Conservation (phyloP, 2,113 vertebrate species). For the Proterorhinus semilunaris region DNA sequence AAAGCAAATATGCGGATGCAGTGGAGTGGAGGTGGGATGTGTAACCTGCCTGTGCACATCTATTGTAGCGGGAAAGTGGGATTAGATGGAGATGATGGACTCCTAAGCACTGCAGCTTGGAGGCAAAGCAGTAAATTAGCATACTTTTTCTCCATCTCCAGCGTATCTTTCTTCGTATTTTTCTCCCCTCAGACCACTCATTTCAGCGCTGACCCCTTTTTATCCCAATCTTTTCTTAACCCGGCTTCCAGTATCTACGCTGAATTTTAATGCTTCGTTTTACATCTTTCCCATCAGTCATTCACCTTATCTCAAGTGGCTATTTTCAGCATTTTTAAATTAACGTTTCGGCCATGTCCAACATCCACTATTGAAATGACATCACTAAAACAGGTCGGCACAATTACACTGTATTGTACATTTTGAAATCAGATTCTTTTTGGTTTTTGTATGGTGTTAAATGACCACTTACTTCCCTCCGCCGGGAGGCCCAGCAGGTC, state of each 20-base stretch:
- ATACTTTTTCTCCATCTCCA: conserved; percentile 40
- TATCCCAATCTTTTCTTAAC: conserved; percentile 31
- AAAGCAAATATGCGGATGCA: conserved; percentile 35
- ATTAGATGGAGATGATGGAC: conserved; percentile 44
- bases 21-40: conserved; percentile 45
- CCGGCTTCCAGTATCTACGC: conserved; percentile 23
- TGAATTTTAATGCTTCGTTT: conserved; percentile 50
- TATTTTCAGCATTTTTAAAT: conserved; percentile 15
- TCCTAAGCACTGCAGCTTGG: conserved; percentile 11
- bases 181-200: conserved; percentile 48
- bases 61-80: conserved; percentile 9
- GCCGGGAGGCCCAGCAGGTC: conserved; percentile 98
- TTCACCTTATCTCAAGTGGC: conserved; percentile 7
- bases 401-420: background rate
- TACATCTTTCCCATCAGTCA: conserved; percentile 13
- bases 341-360: background rate
- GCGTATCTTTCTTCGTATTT: conserved; percentile 21
- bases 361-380: background rate
- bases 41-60: conserved; percentile 26
- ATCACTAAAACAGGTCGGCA: background rate
- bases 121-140: conserved; percentile 38
- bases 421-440: conserved; percentile 1
- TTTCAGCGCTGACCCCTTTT: conserved; percentile 42
- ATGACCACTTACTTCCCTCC: conserved; percentile 88
- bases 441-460: background rate